A percentile compares a stretch with the other conserved stretches of the same genome.
These are phyloP conservation scores for Escarpia spicata DNA, from an alignment of 2,888 invertebrate species.

Conservation along the genomic window DNA sequence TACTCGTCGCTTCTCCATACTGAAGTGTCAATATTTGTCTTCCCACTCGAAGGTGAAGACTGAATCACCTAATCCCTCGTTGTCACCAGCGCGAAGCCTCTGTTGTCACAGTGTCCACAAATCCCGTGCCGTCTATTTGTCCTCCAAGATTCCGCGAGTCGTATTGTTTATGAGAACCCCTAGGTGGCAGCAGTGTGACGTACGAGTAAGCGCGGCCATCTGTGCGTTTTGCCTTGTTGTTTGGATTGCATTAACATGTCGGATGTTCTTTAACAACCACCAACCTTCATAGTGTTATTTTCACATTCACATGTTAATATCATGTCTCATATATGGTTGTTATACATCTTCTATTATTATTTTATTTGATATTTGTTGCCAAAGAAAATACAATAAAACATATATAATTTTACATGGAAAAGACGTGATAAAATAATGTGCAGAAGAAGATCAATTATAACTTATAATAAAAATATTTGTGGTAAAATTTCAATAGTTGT, in stretches of 20 bases:
- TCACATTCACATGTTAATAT: background rate
- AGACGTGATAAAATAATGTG: too few species aligned
- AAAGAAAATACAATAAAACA: too few species aligned
- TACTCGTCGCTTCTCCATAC: background rate
- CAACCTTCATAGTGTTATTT: background rate
- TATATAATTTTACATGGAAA: too few species aligned
- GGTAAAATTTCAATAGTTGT: too few species aligned
- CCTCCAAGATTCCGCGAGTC: background rate
- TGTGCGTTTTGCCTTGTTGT: background rate
- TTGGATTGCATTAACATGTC: background rate
- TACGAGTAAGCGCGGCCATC: background rate
- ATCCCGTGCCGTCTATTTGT: background rate
- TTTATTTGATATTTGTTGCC: too few species aligned
- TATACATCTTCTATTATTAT: too few species aligned
- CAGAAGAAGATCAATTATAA: too few species aligned
- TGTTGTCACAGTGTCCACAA: background rate
- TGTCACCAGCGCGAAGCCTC: background rate
- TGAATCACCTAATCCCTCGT: background rate
- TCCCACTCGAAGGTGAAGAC: background rate
- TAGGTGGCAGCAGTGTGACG: background rate
- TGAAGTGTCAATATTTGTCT: background rate
- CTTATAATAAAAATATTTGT: too few species aligned
- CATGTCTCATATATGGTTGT: too few species aligned
- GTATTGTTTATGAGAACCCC: conserved; percentile 13
- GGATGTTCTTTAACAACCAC: background rate